Percentiles rank a stretch among this genome's conserved stretches.
phyloP scores from a whole-genome alignment of 53 echinoderm and acorn worm genomes.

The Mesocentrotus franciscanus region DNA sequence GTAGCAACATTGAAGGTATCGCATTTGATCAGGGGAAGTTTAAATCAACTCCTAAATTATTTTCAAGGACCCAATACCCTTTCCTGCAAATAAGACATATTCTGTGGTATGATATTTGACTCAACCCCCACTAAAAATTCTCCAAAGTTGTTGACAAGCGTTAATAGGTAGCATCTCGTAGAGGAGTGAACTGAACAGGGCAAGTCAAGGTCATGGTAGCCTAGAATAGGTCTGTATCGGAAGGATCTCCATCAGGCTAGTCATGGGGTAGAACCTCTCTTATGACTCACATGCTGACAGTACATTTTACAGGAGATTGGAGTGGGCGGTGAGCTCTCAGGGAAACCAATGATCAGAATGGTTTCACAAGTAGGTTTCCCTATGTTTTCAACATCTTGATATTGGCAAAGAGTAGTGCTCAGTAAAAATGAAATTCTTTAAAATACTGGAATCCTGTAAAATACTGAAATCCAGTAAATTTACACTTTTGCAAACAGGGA shows the following conservation, averaged over 20 bases:
- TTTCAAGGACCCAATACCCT: background rate
- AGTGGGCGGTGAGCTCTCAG: background rate
- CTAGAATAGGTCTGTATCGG: constrained; percentile 43
- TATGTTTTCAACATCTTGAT: background rate
- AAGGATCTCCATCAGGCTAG: constrained; percentile 21
- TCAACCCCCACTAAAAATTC: background rate
- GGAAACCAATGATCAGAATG: background rate
- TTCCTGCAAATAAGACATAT: background rate
- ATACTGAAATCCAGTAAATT: too few species aligned
- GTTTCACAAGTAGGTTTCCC: background rate
- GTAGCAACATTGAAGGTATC: background rate
- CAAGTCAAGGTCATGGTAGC: constrained; percentile 18
- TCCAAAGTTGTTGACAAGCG: constrained; percentile 20
- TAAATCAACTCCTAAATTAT: background rate
- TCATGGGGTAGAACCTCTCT: constrained; percentile 3
- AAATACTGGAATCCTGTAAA: too few species aligned
- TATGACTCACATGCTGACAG: constrained; percentile 24
- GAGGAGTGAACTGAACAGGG: constrained; percentile 9
- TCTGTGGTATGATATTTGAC: background rate
- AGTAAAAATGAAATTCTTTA: too few species aligned
- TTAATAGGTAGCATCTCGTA: background rate
- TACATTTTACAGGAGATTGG: background rate
- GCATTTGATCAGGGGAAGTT: background rate
- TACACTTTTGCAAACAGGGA: too few species aligned
- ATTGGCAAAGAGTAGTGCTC: too few species aligned